Evolutionary conservation across 2,797 vertebrate species (phyloP).

Genomic region (Periophthalmus magnuspinnatus): DNA sequence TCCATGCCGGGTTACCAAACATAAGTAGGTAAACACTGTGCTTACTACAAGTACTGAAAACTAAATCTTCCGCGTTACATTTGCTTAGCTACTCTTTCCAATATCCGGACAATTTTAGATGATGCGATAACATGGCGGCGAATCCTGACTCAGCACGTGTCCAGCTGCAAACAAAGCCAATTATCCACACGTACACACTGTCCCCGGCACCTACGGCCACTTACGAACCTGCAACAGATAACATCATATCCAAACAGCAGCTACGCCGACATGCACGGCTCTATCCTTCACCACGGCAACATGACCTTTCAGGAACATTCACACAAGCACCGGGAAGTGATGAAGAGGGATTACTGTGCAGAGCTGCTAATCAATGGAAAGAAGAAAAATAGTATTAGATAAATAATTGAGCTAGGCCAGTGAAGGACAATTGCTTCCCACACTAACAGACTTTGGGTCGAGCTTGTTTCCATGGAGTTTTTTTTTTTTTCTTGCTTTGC

Average conservation of each 20-base stretch:
- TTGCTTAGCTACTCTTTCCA: neutral
- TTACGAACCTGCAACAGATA: constrained; percentile 32
- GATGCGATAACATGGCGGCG: constrained; percentile 30
- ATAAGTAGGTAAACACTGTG: neutral
- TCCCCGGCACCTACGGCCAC: neutral
- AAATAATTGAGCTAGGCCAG: constrained; percentile 69
- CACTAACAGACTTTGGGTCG: too few relatives aligned
- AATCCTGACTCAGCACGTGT: constrained; percentile 37
- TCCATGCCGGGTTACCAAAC: neutral
- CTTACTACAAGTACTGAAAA: neutral
- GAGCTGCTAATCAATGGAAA: constrained; percentile 75
- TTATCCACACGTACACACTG: constrained; percentile 26
- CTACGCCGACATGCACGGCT: constrained; percentile 27
- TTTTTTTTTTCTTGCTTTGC: too few relatives aligned
- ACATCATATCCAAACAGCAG: constrained; percentile 35
- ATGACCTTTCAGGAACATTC: constrained; percentile 60
- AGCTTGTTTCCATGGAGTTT: too few relatives aligned
- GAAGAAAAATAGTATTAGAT: constrained; percentile 69
- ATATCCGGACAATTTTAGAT: constrained; percentile 11
- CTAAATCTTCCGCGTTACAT: neutral
- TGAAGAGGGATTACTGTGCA: constrained; percentile 71
- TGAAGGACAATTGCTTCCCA: constrained; percentile 66
- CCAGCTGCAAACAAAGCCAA: constrained; percentile 50
- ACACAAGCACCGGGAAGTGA: constrained; percentile 51
- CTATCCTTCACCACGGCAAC: constrained; percentile 54